Evolutionary conservation across 2,113 vertebrate genomes (phyloP).

Genomic region (Macheiramphus alcinus): DNA sequence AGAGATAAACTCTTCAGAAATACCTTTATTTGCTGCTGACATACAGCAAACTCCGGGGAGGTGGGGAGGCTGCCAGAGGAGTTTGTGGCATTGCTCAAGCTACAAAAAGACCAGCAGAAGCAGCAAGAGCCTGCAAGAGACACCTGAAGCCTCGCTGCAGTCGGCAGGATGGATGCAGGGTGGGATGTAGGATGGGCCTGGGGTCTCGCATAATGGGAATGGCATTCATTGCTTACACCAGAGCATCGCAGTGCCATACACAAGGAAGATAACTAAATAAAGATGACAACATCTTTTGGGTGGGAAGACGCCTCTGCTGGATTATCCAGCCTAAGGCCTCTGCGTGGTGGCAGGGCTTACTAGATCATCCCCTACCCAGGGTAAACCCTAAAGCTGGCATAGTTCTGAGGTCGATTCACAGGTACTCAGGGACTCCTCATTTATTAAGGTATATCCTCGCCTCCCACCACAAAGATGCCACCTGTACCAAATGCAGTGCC

Average conservation of each 20-base stretch:
- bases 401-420: neutral
- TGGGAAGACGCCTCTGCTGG: neutral
- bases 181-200: accelerated
- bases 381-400: neutral
- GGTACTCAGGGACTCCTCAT: neutral
- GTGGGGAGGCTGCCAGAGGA: neutral
- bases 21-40: neutral
- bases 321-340: neutral
- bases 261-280: neutral
- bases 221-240: neutral
- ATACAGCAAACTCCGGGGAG: neutral
- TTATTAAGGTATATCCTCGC: neutral
- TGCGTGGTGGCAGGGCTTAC: neutral
- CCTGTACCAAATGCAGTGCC: neutral
- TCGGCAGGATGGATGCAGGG: accelerated
- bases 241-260: accelerated
- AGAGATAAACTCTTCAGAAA: neutral
- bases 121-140: neutral
- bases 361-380: neutral
- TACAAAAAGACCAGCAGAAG: neutral
- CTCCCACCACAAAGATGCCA: neutral
- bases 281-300: neutral
- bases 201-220: accelerated
- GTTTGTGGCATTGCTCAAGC: neutral
- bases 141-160: neutral